Evolutionary conservation across 2,888 invertebrate species (phyloP).

Genomic region (Mylabris sibirica): DNA sequence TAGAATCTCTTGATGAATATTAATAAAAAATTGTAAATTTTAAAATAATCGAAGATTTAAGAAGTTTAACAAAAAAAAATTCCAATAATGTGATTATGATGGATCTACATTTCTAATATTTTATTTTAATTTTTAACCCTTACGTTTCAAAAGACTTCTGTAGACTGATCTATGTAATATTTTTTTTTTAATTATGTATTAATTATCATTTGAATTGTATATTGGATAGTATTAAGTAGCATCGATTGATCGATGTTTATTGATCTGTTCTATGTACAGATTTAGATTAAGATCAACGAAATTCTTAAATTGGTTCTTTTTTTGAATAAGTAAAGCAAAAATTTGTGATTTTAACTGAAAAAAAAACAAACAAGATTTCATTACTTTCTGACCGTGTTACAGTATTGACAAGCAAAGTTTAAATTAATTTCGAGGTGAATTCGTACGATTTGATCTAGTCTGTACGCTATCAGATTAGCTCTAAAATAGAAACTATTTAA

Average conservation of each 20-base stretch:
- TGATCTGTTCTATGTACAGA: not conserved
- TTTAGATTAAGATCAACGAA: not conserved
- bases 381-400: too few relatives aligned
- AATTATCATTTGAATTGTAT: constrained; percentile 5
- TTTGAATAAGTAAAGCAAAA: too few relatives aligned
- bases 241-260: not conserved
- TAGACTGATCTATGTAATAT: constrained; percentile 12
- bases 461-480: too few relatives aligned
- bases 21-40: too few relatives aligned
- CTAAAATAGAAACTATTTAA: too few relatives aligned
- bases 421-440: too few relatives aligned
- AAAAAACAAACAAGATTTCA: too few relatives aligned
- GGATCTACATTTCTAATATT: not conserved
- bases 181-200: not conserved
- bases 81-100: constrained; percentile 10
- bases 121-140: not conserved
- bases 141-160: not conserved
- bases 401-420: too few relatives aligned
- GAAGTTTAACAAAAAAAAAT: not conserved
- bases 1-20: too few relatives aligned
- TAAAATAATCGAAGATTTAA: not conserved
- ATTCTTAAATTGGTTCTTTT: too few relatives aligned
- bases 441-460: too few relatives aligned
- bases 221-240: constrained; percentile 8
- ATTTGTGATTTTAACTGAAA: too few relatives aligned